Evolutionary conservation across 2,888 invertebrate genomes (phyloP), one percentile per base, ranked within the genome.

Genomic region (Platycnemis pennipes): DNA sequence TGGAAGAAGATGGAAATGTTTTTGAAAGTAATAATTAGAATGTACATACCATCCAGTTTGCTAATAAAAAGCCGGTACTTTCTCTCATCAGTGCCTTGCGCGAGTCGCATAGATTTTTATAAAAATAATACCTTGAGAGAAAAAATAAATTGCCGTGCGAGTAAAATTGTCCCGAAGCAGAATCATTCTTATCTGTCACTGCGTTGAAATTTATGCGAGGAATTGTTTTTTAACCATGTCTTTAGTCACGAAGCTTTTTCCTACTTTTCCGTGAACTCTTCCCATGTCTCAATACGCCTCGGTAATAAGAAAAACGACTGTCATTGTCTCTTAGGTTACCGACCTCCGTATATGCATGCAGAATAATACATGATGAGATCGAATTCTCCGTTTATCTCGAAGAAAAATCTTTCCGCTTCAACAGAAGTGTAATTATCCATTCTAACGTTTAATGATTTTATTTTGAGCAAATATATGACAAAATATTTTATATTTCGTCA

Each of bases 201-300:
- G 37, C 37, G 37, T 37, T 8, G 31, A 77, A 37, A 77, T 77
- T 77, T 77, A 77, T 77, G 77, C 13, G 77, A 77, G 37, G 8
- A 77, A 77, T 77, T 8, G 37, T 77, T 37, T 37, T 77, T 77
- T 77, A 77, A n/a, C 31, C 8, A 37, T 77, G 11, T 37, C 77
- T 8, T 77, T 1, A 5, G 77, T 31, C 77, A 77, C 77, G 77
- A 31, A 77, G 77, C 77, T 77, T 77, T 37, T 37, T 63, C 26
- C 31, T 77, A 13, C 77, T n/a, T 37, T 77, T 31, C 37, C 77
- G 31, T 77, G 77, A 37, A 16, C 16, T 77, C 77, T 77, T 37
- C 2, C 77, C 77, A 77, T 77, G 37, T 77, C 77, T 77, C 77
- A 77, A 37, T 77, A 31, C 77, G 77, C 77, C 77, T 77, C 37